A percentile compares a stretch with the other conserved stretches of the same genome.
These are phyloP conservation scores for Urocyon cinereoargenteus DNA, from an alignment of 2,797 vertebrate species.

Conservation along the genomic window DNA sequence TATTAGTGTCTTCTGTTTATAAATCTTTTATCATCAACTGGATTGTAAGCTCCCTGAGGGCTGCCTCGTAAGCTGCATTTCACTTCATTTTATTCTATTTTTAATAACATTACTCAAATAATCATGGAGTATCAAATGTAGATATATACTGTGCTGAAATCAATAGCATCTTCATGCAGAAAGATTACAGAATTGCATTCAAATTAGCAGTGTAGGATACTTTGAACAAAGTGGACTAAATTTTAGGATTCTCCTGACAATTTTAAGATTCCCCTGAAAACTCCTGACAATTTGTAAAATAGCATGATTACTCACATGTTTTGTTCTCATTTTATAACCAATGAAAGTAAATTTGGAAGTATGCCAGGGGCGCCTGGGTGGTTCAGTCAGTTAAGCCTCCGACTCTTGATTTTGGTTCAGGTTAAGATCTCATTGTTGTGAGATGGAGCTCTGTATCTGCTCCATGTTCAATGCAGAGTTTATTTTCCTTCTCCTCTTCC, in stretches of 20 bases:
- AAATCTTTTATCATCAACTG: neutral
- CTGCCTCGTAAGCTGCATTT: neutral
- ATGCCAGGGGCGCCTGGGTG: neutral
- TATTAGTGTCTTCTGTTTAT: constrained; percentile 37
- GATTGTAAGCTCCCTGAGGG: neutral
- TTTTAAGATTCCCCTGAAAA: neutral
- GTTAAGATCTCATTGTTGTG: neutral
- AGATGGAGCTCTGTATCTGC: neutral
- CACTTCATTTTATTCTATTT: neutral
- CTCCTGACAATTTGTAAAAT: neutral
- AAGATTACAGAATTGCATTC: neutral
- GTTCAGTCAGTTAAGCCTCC: neutral
- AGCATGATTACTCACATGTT: neutral
- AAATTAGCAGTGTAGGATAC: neutral
- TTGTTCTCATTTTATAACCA: neutral
- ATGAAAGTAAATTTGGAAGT: neutral
- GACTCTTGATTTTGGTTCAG: neutral
- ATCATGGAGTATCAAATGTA: neutral
- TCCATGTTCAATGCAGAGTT: neutral
- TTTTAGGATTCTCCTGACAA: neutral
- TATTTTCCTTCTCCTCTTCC: neutral
- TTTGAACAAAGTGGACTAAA: neutral
- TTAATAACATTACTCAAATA: neutral
- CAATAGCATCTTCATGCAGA: neutral
- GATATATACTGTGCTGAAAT: neutral